phyloP scores from a whole-genome alignment of 2,113 vertebrate species.

The Setophaga coronata region DNA sequence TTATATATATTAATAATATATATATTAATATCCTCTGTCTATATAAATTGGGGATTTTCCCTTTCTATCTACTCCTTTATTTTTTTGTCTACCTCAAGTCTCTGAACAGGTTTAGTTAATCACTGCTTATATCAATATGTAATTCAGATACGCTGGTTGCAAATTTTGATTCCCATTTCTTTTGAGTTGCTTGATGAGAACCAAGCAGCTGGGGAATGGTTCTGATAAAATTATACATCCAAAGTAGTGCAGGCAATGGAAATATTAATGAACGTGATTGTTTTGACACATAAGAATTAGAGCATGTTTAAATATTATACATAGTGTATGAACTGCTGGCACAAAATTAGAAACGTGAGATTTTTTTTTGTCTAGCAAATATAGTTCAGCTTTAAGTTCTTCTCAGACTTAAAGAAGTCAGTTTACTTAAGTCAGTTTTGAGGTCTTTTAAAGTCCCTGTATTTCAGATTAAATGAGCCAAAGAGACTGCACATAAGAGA shows the following conservation, averaged over 20 bases:
- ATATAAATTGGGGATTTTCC: not conserved
- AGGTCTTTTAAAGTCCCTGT: not conserved
- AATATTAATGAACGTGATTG: conserved; percentile 65
- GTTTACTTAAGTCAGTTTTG: not conserved
- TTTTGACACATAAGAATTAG: conserved; percentile 68
- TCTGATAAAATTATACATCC: conserved; percentile 14
- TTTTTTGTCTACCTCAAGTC: not conserved
- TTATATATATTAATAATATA: not conserved
- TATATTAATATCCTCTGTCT: not conserved
- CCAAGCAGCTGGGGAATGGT: conserved; percentile 31
- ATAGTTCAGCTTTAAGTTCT: not conserved
- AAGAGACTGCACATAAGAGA: not conserved
- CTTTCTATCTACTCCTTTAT: not conserved
- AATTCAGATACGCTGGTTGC: not conserved
- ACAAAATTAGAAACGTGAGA: not conserved
- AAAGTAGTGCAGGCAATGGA: conserved; percentile 42
- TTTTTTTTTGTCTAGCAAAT: not conserved
- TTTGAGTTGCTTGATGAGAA: not conserved
- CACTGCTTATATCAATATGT: conserved; percentile 5
- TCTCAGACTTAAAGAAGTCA: not conserved
- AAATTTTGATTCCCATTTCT: conserved; percentile 30
- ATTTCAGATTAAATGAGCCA: not conserved
- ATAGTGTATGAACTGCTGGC: conserved; percentile 52
- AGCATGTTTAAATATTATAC: conserved; percentile 70
- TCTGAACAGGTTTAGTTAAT: conserved; percentile 10